Percentiles rank a stretch among this genome's conserved stretches.
These are phyloP conservation scores for Mechanitis mazaeus DNA, from an alignment of 2,888 invertebrate genomes.

Conservation along the genomic window DNA sequence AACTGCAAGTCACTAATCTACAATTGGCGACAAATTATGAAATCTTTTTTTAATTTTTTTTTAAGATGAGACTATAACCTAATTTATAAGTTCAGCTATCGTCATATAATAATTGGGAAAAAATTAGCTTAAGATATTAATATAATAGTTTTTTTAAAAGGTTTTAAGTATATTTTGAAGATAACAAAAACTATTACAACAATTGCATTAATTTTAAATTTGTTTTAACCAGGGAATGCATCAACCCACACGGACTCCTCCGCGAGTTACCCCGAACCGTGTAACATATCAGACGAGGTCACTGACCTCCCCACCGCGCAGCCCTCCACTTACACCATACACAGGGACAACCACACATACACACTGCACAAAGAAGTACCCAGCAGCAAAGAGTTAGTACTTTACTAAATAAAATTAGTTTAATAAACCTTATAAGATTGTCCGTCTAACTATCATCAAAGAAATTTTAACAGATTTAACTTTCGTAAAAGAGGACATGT, in stretches of 20 bases:
- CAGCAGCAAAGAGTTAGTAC: constrained; percentile 58
- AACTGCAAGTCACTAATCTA: no score
- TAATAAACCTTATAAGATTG: no score
- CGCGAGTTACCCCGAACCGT: constrained; percentile 67
- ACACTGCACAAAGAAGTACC: constrained; percentile 49
- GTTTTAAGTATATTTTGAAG: not conserved
- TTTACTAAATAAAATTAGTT: constrained; percentile 2
- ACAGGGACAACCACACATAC: constrained; percentile 46
- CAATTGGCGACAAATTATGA: no score
- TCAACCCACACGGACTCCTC: constrained; percentile 64
- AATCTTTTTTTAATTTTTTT: no score
- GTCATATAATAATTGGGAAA: no score
- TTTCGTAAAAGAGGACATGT: no score
- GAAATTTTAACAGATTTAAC: no score
- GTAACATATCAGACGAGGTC: constrained; percentile 63
- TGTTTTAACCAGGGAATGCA: constrained; percentile 47
- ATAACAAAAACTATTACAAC: not conserved
- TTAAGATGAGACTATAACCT: no score
- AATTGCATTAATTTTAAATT: not conserved
- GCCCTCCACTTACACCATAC: constrained; percentile 48
- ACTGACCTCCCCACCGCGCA: constrained; percentile 52
- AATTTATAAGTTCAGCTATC: no score
- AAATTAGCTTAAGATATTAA: no score
- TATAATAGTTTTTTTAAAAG: no score
- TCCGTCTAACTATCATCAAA: no score